These are phyloP conservation scores for Limonius californicus DNA, from an alignment of 1,140 invertebrate species.

Conservation along the genomic window DNA sequence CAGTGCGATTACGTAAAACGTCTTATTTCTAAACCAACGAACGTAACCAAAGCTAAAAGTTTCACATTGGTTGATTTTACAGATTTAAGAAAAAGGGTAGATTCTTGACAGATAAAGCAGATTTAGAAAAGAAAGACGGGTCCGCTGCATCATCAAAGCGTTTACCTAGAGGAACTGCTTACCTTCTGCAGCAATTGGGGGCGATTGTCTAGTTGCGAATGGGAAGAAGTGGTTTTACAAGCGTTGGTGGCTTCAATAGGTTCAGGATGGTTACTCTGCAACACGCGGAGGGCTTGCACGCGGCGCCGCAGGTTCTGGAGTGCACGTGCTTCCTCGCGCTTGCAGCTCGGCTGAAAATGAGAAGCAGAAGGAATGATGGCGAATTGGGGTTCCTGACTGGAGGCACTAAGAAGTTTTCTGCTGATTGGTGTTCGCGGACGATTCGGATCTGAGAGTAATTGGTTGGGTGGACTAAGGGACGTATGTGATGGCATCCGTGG, in stretches of 20 bases:
- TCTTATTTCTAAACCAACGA: too few species aligned
- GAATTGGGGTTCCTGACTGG: conserved; percentile 39
- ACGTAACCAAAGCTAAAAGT: too few species aligned
- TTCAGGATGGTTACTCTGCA: conserved; percentile 36
- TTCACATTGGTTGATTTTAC: too few species aligned
- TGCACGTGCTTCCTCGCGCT: conserved; percentile 45
- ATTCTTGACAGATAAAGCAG: too few species aligned
- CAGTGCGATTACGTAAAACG: too few species aligned
- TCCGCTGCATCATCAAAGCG: too few species aligned
- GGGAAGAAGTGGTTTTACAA: conserved; percentile 5
- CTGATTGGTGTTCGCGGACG: conserved; percentile 39
- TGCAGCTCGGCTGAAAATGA: conserved; percentile 43
- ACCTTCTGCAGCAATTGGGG: conserved; percentile 47
- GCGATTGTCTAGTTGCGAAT: conserved; percentile 40
- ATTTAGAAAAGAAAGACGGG: too few species aligned
- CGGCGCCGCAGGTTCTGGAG: conserved; percentile 44
- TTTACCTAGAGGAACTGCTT: too few species aligned
- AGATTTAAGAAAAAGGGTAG: too few species aligned
- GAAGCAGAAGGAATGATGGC: conserved; percentile 38
- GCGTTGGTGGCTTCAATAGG: conserved; percentile 14
- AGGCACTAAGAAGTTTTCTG: conserved; percentile 34
- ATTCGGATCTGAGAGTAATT: conserved; percentile 35
- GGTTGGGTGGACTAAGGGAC: conserved; percentile 39
- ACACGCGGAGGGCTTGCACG: conserved; percentile 41
- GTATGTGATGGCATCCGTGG: conserved; percentile 44